A percentile compares a stretch with the other conserved stretches of the same genome.
Conservation (phyloP, 2,113 vertebrate genomes). For the Ophiodon elongatus region DNA sequence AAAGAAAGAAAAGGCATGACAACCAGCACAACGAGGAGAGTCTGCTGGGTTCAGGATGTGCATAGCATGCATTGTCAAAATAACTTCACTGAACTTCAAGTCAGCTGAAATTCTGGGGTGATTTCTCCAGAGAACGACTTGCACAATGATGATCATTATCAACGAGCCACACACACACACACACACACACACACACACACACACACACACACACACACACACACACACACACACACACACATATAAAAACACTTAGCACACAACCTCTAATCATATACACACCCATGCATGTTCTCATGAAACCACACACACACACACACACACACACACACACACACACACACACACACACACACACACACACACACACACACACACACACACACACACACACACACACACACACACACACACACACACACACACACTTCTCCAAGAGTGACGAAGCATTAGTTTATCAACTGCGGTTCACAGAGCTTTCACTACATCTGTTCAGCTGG, state of each 20-base stretch:
- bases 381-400: slow-evolving; percentile 1
- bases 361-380: not conserved
- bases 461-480: slow-evolving; percentile 23
- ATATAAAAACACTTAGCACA: slow-evolving; percentile 36
- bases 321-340: not conserved
- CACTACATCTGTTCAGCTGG: slow-evolving; percentile 2
- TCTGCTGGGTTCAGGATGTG: slow-evolving; percentile 34
- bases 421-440: slow-evolving; percentile 12
- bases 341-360: slow-evolving; percentile 16
- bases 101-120: slow-evolving; percentile 64
- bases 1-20: slow-evolving; percentile 15
- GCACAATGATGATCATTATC: slow-evolving; percentile 62
- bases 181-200: slow-evolving; percentile 12
- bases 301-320: slow-evolving; percentile 4
- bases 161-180: slow-evolving; percentile 25
- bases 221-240: slow-evolving; percentile 9
- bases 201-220: slow-evolving; percentile 25
- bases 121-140: slow-evolving; percentile 66
- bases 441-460: slow-evolving; percentile 57
- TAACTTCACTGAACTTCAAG: slow-evolving; percentile 69
- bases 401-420: slow-evolving; percentile 17
- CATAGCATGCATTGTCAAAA: slow-evolving; percentile 41
- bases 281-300: slow-evolving; percentile 7
- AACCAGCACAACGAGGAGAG: slow-evolving; percentile 44
- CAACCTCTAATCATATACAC: slow-evolving; percentile 9